Evolutionary conservation across 2,888 invertebrate species (phyloP), one percentile per base, ranked within the genome.

Genomic region (Hoplodrina blanda): DNA sequence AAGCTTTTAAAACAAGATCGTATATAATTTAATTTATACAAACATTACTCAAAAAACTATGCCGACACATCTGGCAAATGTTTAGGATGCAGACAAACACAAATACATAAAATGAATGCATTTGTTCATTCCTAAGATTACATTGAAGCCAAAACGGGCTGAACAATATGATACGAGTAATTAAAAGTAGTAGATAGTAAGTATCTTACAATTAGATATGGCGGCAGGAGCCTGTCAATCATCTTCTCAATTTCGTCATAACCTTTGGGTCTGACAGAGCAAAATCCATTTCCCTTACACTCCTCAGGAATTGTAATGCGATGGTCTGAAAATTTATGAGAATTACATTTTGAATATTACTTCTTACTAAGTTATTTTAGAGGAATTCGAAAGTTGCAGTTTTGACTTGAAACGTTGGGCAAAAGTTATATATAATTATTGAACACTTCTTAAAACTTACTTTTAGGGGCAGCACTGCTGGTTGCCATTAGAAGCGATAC

Each of bases 161-260:
- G 17, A n/a, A 4, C 7, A 8, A 33, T 17, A 17, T 17, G 17
- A 33, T n/a, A n/a, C n/a, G n/a, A n/a, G n/a, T n/a, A n/a, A n/a
- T n/a, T n/a, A n/a, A n/a, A n/a, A n/a, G n/a, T n/a, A n/a, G n/a
- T n/a, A n/a, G n/a, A n/a, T 17, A 10, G 30, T 55, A 33, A 41
- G 15, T 50, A 44, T 33, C 78, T 71, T 73, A 70, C 70, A 50
- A 60, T 25, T 6, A 71, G 11, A 37, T 53, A 2, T 6, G 19
- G n/a, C 0, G 76, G 71, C 5, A 86, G 46, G 0, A 69, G 55
- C 0, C 37, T 30, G n/a, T 85, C 41, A 13, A 41, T 68, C 15
- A 87, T 79, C 11, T 62, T 46, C 19, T 84, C 76, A 1, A 82
- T 70, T 44, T 60, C n/a, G 0, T 85, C 81, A 15, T 84, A 87